Percentiles rank a stretch among this genome's conserved stretches.
Conservation (phyloP, 2,113 vertebrate species). For the Chloroceryle aenea region DNA sequence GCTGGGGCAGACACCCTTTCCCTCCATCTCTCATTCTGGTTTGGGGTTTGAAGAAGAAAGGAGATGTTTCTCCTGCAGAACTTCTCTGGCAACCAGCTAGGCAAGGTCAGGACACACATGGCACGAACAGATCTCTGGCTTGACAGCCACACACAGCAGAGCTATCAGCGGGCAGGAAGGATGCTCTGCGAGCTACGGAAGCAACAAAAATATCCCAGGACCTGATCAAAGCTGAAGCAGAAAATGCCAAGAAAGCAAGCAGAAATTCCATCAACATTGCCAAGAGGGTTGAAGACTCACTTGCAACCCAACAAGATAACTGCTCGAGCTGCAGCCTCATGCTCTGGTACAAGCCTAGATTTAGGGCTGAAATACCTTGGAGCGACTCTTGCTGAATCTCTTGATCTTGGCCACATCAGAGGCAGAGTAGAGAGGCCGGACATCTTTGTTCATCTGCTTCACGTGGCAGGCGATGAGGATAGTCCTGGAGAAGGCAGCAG, state of each 20-base stretch:
- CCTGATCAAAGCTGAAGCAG: not conserved
- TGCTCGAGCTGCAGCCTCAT: not conserved
- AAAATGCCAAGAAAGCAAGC: not conserved
- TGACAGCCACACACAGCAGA: not conserved
- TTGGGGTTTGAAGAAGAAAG: not conserved
- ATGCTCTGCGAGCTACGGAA: not conserved
- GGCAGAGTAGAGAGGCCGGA: constrained; percentile 84
- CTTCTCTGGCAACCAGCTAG: not conserved
- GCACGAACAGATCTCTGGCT: rapidly evolving
- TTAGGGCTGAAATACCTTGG: constrained; percentile 74
- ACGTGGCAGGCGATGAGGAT: constrained; percentile 93
- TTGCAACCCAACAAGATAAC: not conserved
- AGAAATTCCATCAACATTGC: not conserved
- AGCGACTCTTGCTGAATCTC: constrained; percentile 87
- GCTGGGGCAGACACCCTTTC: not conserved
- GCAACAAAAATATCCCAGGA: not conserved
- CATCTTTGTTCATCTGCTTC: constrained; percentile 93
- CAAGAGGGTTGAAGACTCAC: not conserved
- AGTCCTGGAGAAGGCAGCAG: constrained; percentile 78
- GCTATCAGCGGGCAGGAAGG: not conserved
- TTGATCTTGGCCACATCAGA: constrained; percentile 94
- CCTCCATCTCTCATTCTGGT: not conserved
- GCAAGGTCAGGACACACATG: not conserved
- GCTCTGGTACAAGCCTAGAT: not conserved
- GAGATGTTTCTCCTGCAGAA: not conserved